Evolutionary conservation across 2,888 invertebrate genomes (phyloP), one percentile per base, ranked within the genome.

Genomic region (Anthoptus insignis): DNA sequence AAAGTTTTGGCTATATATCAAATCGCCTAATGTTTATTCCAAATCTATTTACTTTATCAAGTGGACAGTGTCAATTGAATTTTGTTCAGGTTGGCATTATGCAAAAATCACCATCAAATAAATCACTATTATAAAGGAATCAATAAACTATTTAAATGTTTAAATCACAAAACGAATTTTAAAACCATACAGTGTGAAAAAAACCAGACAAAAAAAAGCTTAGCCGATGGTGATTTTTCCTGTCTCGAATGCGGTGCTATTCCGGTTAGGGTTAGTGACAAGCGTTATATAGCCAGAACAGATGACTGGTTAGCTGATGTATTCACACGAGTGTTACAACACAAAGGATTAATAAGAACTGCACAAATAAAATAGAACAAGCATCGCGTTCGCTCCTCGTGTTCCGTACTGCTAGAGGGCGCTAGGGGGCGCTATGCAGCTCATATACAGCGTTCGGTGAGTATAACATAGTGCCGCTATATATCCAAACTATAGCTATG

Each of bases 361-460:
- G 86, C 81, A 81, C 79, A 82, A 83, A 81, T 77, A 83, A 82
- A n/a, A 82, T 71, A 84, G 80, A 87, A 79, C 74, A 79, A 76
- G 76, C 75, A 71, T 76, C 77, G 76, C 76, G 75, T 29, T 24
- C 34, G n/a, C 14, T 19, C 24, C 64, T 73, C 69, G 76, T 70
- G 75, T 75, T 69, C 66, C 67, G 75, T 76, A 73, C 69, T 63
- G 32, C 67, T 73, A 70, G 70, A 29, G 37, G 59, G 45, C 22
- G n/a, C 16, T 45, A 34, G 21, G 7, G 24, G 56, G 49, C 59
- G 68, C 73, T 77, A 79, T 74, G 64, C 71, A 78, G 80, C 79
- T 77, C 74, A 80, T 82, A 70, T 83, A 82, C 82, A 83, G 80
- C 83, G 59, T 69, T 27, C 13, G 14, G 59, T 52, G 39, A 52